Base-by-base conservation (phyloP, 2,113 vertebrate species). In the Merops nubicus region DNA sequence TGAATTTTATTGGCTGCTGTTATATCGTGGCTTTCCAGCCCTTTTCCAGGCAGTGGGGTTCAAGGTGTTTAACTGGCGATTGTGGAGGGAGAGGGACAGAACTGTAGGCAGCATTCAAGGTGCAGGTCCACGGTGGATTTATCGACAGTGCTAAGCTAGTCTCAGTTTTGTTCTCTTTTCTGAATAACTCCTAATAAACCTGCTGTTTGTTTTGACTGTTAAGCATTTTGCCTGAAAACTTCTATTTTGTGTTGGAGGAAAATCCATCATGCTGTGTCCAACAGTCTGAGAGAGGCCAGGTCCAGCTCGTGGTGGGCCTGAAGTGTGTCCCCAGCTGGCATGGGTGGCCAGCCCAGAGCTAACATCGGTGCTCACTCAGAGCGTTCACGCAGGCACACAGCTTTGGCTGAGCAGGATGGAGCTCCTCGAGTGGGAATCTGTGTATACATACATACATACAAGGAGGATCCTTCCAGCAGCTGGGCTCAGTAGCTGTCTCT, bases 371-470 rank as follows among this genome's bases (percentile, higher is more conserved):
- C 26, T 12, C 38, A 40, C 23, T 40, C 36, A 40, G 67, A 81
- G 53, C 53, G 0, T 33, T 48, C 6, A n/a, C 20, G 31, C 6
- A 12, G 36, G 9, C 34, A 14, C 21, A 43, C 22, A 15, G n/a
- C 11, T 38, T 29, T 80, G 22, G 12, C 15, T 42, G 38, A 62
- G 57, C 51, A 29, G 62, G 50, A 42, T 17, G 38, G 14, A 60
- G 22, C 10, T 50, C 47, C 36, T 10, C 42, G 12, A 11, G 18
- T 34, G 26, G 26, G 22, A 47, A 3, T n/a, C n/a, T n/a, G n/a
- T 48, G 6, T 29, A 15, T 12, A 12, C 15, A 3, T 18, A 5
- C 15, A 8, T 25, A 9, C 0, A 0, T 6, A 53, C 6, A 2
- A 40, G 8, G 36, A 72, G 45, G 12, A 74, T 34, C n/a, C 11